Base-by-base conservation (phyloP, 1,140 invertebrate species). In the Drosophila pachea region DNA sequence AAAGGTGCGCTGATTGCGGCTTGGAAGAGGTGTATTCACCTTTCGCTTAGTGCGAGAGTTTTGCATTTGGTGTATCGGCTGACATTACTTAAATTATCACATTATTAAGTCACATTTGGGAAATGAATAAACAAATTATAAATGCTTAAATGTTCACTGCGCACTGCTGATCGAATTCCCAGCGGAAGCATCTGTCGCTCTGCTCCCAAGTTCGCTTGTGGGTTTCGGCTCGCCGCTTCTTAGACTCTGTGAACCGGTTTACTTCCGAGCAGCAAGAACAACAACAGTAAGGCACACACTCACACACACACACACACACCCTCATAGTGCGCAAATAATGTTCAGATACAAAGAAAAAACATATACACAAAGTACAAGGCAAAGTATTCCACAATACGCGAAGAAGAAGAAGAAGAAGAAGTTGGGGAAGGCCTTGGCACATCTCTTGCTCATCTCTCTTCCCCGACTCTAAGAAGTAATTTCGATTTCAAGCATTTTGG, bases 241-340 rank as follows among this genome's bases (percentile, higher is more conserved):
- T n/a, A n/a, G n/a, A 52, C 16, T 64, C 61, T 58, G 38, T 48
- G 61, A 78, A 82, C 78, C 78, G 78, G 78, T 82, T 82, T 82
- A 60, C 56, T 61, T 75, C 59, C 68, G 60, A 62, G 47, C 35
- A 43, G 36, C 33, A 54, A 42, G 69, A 45, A 74, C 76, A 70
- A 66, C 7, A 68, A 64, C 62, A 78, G 59, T 77, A 58, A 58
- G 49, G 66, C 62, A 67, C 45, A 63, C 11, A 81, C 33, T 16
- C 45, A 63, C 52, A 69, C 64, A 64, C 52, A 58, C 45, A 64
- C 40, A 32, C 8, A 31, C 11, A 12, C 40, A 43, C n/a, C n/a
- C n/a, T n/a, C n/a, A n/a, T n/a, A n/a, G n/a, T 14, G 67, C 55
- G 63, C 45, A 66, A 11, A 76, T 29, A 43, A 9, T 36, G 14